phyloP scores from a whole-genome alignment of 2,797 vertebrate genomes.

The Phataginus tetradactyla region DNA sequence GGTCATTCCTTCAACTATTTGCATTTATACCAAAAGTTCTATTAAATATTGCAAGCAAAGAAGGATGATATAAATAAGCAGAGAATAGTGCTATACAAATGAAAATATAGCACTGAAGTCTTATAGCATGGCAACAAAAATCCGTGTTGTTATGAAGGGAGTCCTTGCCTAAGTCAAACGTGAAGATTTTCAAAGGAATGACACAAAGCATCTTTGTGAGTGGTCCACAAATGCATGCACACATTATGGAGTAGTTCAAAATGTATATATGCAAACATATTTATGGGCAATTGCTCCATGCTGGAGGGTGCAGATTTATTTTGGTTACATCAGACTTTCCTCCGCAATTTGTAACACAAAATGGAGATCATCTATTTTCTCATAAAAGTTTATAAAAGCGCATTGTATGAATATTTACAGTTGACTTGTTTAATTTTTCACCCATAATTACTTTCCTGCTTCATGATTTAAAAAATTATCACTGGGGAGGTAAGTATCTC shows the following conservation, averaged over 20 bases:
- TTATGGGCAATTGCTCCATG: neutral
- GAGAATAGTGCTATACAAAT: neutral
- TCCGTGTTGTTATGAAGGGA: neutral
- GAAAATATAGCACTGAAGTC: neutral
- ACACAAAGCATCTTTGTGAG: neutral
- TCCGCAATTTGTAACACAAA: neutral
- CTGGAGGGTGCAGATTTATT: neutral
- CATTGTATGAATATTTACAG: conserved; percentile 18
- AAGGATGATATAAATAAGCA: neutral
- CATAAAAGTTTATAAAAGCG: neutral
- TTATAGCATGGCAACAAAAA: neutral
- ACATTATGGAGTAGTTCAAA: neutral
- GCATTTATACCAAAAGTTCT: neutral
- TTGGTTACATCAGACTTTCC: neutral
- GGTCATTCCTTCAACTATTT: conserved; percentile 39
- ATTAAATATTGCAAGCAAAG: neutral
- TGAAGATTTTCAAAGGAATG: neutral
- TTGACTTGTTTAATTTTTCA: conserved; percentile 24
- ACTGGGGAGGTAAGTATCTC: neutral
- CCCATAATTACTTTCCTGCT: neutral
- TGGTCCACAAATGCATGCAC: neutral
- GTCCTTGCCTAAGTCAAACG: conserved; percentile 42
- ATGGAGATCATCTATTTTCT: neutral
- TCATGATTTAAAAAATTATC: conserved; percentile 6
- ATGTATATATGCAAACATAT: neutral